Conservation (phyloP, 2,888 invertebrate species). For the Macropis europaea region DNA sequence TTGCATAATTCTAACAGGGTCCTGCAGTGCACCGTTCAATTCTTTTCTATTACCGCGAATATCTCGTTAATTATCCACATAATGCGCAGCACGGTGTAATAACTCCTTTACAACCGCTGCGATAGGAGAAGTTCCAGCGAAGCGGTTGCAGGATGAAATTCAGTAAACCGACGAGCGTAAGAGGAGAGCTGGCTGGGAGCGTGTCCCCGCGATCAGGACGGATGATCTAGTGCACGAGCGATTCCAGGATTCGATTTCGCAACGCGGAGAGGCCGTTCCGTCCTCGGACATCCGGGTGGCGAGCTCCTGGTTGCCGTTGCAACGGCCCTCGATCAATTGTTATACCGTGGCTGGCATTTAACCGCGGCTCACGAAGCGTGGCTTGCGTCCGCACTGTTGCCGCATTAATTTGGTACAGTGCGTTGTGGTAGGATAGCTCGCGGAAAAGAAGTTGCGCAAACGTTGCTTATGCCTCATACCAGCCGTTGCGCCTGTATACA, state of each 20-base stretch:
- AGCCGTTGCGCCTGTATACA: constrained; percentile 1
- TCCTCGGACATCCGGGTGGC: constrained; percentile 74
- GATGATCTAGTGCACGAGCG: constrained; percentile 41
- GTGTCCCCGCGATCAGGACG: constrained; percentile 9
- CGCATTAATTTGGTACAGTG: constrained; percentile 71
- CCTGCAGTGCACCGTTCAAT: too few relatives aligned
- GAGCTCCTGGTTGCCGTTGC: constrained; percentile 20
- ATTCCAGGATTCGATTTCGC: constrained; percentile 45
- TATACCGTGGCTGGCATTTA: constrained; percentile 66
- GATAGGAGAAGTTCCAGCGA: too few relatives aligned
- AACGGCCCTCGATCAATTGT: constrained; percentile 63
- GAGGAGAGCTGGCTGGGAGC: not conserved
- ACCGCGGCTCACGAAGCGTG: constrained; percentile 45
- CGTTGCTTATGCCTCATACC: constrained; percentile 52
- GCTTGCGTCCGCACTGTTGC: constrained; percentile 55
- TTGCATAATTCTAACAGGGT: too few relatives aligned
- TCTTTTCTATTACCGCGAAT: too few relatives aligned
- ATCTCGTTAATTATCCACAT: too few relatives aligned
- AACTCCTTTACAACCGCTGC: too few relatives aligned
- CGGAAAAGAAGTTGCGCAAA: constrained; percentile 72
- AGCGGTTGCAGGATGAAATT: too few relatives aligned
- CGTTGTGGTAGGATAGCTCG: constrained; percentile 67
- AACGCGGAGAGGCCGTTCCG: constrained; percentile 42
- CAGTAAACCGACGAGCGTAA: not conserved
- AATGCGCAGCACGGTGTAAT: too few relatives aligned